phyloP scores from a whole-genome alignment of 2,888 invertebrate genomes.

The Mellilla xanthometata region DNA sequence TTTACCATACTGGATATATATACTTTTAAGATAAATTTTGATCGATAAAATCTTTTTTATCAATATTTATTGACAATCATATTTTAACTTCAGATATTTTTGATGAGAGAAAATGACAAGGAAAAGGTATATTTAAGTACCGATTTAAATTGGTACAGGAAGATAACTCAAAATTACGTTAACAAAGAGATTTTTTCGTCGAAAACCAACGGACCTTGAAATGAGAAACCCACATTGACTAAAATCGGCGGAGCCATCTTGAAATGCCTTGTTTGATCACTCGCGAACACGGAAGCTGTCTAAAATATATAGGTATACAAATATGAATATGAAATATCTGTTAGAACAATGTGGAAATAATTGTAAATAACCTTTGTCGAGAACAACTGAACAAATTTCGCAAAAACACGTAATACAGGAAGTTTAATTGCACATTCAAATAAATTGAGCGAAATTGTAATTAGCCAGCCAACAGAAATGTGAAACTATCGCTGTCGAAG shows the following conservation, averaged over 20 bases:
- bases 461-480: neutral
- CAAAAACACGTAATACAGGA: conserved; percentile 14
- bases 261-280: conserved; percentile 7
- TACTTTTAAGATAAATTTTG: no score
- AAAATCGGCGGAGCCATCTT: neutral
- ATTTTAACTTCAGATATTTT: no score
- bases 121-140: no score
- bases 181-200: conserved; percentile 5
- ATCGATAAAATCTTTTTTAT: no score
- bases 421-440: conserved; percentile 19
- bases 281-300: conserved; percentile 21
- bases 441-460: conserved; percentile 14
- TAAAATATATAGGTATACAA: neutral
- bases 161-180: neutral
- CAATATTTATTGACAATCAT: no score
- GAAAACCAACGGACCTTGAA: conserved; percentile 11
- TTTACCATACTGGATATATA: no score
- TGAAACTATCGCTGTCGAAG: conserved; percentile 1
- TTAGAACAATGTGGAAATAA: conserved; percentile 27
- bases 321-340: conserved; percentile 9
- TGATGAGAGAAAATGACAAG: no score
- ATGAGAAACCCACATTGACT: conserved; percentile 8
- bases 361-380: conserved; percentile 19
- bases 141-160: no score
- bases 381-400: conserved; percentile 28